These are phyloP conservation scores for Probosciger aterrimus DNA, from an alignment of 2,113 vertebrate species.

Conservation along the genomic window DNA sequence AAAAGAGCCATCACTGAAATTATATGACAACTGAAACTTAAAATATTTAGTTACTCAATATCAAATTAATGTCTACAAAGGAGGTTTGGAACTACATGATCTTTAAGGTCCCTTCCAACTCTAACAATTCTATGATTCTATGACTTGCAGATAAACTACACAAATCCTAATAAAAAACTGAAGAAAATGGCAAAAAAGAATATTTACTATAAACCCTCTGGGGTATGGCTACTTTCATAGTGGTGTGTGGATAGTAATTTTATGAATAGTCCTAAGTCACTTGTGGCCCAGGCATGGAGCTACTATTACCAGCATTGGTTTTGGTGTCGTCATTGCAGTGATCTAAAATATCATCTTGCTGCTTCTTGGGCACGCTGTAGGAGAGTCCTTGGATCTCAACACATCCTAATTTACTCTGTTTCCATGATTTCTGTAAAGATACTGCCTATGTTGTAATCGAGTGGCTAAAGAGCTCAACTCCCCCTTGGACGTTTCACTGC, in stretches of 20 bases:
- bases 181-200: background rate
- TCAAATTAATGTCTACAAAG: background rate
- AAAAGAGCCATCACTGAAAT: background rate
- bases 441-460: background rate
- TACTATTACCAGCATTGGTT: background rate
- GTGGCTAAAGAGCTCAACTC: background rate
- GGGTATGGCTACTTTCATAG: background rate
- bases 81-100: background rate
- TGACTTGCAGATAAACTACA: background rate
- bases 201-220: background rate
- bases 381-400: background rate
- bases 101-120: background rate
- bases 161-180: background rate
- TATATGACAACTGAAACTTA: background rate
- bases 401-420: background rate
- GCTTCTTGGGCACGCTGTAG: background rate
- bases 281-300: background rate
- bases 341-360: background rate
- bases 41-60: background rate
- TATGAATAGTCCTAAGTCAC: background rate
- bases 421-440: background rate
- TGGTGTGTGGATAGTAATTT: background rate
- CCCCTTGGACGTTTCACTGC: background rate
- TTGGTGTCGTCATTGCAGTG: background rate
- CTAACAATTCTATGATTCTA: background rate